Percentiles rank a stretch among this genome's conserved stretches.
phyloP scores from a whole-genome alignment of 2,797 vertebrate species.

The Artibeus lituratus region DNA sequence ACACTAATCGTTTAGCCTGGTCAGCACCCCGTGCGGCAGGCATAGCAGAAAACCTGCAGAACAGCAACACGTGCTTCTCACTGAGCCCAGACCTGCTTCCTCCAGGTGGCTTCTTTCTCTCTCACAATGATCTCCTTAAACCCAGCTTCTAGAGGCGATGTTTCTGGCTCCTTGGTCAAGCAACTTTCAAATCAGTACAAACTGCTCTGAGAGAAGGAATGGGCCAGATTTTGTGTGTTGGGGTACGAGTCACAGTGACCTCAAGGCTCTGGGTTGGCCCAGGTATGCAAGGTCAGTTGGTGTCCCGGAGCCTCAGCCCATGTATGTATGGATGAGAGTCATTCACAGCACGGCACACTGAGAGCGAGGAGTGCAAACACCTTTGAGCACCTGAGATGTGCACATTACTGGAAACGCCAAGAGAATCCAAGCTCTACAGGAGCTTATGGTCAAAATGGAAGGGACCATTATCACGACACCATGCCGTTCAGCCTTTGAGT shows the following conservation, averaged over 20 bases:
- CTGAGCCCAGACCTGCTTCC: neutral
- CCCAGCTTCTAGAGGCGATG: neutral
- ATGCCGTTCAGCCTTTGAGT: neutral
- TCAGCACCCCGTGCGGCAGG: conserved; percentile 28
- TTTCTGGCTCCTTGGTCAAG: neutral
- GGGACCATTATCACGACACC: neutral
- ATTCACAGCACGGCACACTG: neutral
- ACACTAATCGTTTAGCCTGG: conserved; percentile 71
- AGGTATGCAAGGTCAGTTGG: neutral
- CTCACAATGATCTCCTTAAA: neutral
- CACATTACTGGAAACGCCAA: neutral
- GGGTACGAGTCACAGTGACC: neutral
- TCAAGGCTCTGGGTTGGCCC: neutral
- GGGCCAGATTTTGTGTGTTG: neutral
- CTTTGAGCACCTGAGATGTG: neutral
- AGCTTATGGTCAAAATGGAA: neutral
- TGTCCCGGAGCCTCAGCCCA: neutral
- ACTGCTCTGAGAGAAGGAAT: neutral
- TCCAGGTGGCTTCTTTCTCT: neutral
- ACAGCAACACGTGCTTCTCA: neutral
- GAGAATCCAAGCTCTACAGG: too few relatives aligned
- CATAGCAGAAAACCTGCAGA: conserved; percentile 29
- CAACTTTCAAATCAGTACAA: neutral
- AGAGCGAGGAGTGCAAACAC: neutral
- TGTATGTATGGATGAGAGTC: neutral